Evolutionary conservation across 2,888 invertebrate species (phyloP).

Genomic region (Pseudococcus longispinus): DNA sequence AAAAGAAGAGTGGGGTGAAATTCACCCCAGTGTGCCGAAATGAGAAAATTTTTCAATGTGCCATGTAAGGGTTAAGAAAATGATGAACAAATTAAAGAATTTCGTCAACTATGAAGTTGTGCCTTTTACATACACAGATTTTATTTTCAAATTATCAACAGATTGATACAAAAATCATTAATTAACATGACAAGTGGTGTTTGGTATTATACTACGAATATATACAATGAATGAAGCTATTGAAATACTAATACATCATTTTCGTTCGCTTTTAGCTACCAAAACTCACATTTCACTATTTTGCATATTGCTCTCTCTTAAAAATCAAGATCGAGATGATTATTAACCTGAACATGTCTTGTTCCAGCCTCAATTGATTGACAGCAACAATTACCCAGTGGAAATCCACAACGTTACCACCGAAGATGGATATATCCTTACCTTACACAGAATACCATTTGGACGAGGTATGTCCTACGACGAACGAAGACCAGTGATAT

Average conservation of each 20-base stretch:
- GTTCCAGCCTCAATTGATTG: conserved; percentile 57
- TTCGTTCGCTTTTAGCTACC: not conserved
- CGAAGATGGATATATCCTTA: conserved; percentile 78
- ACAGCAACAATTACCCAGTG: conserved; percentile 56
- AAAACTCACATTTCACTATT: not conserved
- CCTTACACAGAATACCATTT: conserved; percentile 73
- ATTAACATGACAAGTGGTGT: too few relatives aligned
- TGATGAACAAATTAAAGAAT: too few relatives aligned
- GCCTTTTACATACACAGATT: too few relatives aligned
- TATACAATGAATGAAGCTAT: too few relatives aligned
- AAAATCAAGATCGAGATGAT: not conserved
- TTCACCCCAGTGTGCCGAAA: too few relatives aligned
- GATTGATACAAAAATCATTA: too few relatives aligned
- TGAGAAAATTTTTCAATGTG: too few relatives aligned
- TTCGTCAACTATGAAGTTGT: too few relatives aligned
- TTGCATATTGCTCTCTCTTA: not conserved
- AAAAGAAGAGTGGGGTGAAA: too few relatives aligned
- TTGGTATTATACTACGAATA: too few relatives aligned
- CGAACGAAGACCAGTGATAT: conserved; percentile 59
- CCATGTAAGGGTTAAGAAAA: too few relatives aligned
- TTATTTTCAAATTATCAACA: too few relatives aligned
- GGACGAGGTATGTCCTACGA: conserved; percentile 49
- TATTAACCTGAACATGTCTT: not conserved
- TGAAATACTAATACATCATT: not conserved
- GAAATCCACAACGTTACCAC: conserved; percentile 73